Conservation (phyloP, 2,113 vertebrate genomes). For the western clawed frog (Xenopus tropicalis) region DNA sequence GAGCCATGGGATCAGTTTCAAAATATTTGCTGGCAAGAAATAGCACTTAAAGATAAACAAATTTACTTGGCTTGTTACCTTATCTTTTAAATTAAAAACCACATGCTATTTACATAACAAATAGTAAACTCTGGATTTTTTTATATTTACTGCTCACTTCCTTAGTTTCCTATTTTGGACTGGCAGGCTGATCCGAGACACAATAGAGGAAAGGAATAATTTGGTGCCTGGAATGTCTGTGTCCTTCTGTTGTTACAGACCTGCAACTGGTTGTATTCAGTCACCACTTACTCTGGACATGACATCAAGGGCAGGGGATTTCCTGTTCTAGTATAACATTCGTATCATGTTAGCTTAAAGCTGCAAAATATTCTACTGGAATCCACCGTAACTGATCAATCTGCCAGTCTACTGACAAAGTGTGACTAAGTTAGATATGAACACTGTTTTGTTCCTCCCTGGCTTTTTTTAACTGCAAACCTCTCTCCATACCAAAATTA, state of each 20-base stretch:
- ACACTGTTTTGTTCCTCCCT: no score
- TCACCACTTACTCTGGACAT: background rate
- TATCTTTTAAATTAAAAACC: background rate
- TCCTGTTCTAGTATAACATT: background rate
- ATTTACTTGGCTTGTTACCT: background rate
- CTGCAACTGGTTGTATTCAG: background rate
- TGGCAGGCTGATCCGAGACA: background rate
- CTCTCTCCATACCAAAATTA: no score
- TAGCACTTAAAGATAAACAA: background rate
- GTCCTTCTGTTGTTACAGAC: background rate
- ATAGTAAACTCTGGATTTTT: background rate
- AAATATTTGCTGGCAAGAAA: background rate
- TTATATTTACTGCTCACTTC: background rate
- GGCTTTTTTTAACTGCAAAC: background rate
- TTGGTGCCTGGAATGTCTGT: background rate
- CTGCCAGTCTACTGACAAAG: background rate
- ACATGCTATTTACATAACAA: background rate
- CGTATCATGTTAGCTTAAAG: conserved; percentile 1
- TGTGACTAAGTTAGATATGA: background rate
- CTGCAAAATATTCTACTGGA: background rate
- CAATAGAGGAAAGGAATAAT: background rate
- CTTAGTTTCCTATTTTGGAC: background rate
- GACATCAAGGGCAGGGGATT: background rate
- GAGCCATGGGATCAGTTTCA: background rate
- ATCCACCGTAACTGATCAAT: conserved; percentile 1